Percentiles rank a stretch among this genome's conserved stretches.
These are phyloP conservation scores for Actenoides hombroni DNA, from an alignment of 2,113 vertebrate genomes.

Conservation along the genomic window DNA sequence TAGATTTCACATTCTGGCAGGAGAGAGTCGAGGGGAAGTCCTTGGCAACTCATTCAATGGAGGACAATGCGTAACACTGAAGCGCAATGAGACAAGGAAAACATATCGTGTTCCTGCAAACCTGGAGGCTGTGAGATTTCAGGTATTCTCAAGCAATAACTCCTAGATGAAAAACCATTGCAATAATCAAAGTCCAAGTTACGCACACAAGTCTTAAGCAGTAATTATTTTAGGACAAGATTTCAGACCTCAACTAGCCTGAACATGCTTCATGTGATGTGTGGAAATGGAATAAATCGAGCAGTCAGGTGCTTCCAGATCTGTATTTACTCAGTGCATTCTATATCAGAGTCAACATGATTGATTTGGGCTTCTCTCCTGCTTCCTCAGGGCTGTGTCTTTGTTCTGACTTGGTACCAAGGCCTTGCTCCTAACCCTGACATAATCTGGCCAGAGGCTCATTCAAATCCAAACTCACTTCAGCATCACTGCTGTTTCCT, in stretches of 20 bases:
- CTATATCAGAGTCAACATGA: background rate
- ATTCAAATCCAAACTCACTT: background rate
- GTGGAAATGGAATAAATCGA: background rate
- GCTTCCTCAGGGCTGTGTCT: background rate
- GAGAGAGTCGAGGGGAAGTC: conserved; percentile 80
- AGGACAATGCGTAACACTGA: conserved; percentile 77
- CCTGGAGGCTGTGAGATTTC: conserved; percentile 81
- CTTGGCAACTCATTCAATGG: conserved; percentile 87
- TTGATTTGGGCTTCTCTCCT: background rate
- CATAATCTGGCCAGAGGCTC: background rate
- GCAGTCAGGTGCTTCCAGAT: background rate
- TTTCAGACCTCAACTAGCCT: background rate
- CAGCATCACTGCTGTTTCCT: background rate
- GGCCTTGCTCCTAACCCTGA: background rate
- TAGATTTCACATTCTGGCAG: conserved; percentile 85
- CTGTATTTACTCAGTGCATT: background rate
- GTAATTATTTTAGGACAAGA: background rate
- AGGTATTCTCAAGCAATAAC: conserved; percentile 69
- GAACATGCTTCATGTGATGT: background rate
- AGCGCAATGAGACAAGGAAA: conserved; percentile 68
- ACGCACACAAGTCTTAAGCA: background rate
- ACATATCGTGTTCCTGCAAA: conserved; percentile 83
- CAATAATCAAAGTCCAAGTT: background rate
- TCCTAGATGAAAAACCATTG: background rate
- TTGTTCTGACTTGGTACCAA: background rate